Conservation (phyloP, 2,113 vertebrate genomes). For the Alethe diademata region DNA sequence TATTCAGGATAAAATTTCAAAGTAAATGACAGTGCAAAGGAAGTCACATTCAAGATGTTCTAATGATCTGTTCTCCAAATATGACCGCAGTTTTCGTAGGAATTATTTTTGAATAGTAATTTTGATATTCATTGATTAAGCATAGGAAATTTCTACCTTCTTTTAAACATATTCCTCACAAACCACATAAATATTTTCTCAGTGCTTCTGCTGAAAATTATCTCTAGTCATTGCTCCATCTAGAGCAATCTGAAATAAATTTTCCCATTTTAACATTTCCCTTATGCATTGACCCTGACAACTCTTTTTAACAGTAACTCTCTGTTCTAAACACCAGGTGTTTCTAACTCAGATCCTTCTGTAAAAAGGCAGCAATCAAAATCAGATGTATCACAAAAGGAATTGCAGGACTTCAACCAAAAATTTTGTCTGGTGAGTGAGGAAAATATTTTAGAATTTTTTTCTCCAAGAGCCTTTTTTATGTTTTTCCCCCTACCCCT, state of each 20-base stretch:
- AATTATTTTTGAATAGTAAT: neutral
- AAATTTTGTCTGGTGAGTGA: neutral
- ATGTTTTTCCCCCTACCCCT: accelerated
- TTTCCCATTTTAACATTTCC: neutral
- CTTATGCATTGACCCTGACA: neutral
- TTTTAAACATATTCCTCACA: neutral
- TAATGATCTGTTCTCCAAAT: neutral
- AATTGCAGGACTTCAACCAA: neutral
- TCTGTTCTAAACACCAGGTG: neutral
- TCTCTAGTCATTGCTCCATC: neutral
- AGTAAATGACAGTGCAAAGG: slow-evolving; percentile 1
- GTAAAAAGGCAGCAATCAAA: slow-evolving; percentile 4
- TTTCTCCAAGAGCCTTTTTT: neutral
- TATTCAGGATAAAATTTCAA: slow-evolving; percentile 1
- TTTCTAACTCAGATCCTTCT: neutral
- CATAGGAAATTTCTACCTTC: neutral
- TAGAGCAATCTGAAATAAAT: neutral
- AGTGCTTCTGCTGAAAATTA: neutral
- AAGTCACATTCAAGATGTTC: neutral
- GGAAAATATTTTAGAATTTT: neutral
- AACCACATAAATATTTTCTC: neutral
- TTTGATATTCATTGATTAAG: neutral
- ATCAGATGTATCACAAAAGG: neutral
- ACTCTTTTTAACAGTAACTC: neutral
- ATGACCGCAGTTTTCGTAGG: neutral